Conservation (phyloP, 2,797 vertebrate genomes). For the Coregonus suidteri region DNA sequence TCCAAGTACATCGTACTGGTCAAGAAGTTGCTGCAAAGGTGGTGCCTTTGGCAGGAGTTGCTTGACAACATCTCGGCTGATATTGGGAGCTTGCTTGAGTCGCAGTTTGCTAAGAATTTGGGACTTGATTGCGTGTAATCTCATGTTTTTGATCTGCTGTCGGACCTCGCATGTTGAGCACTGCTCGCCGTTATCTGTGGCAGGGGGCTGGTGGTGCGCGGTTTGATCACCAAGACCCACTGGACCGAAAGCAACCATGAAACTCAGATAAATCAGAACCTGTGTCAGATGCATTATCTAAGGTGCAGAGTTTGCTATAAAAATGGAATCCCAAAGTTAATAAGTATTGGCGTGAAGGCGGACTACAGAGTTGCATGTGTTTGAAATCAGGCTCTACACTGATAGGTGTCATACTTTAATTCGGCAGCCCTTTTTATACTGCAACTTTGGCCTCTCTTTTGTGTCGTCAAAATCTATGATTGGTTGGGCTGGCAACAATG, state of each 20-base stretch:
- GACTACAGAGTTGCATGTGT: slow-evolving; percentile 42
- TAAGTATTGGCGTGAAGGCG: slow-evolving; percentile 36
- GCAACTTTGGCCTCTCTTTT: slow-evolving; percentile 88
- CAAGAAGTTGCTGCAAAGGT: slow-evolving; percentile 94
- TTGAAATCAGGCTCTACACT: slow-evolving; percentile 79
- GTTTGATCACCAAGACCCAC: slow-evolving; percentile 83
- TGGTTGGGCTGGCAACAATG: slow-evolving; percentile 95
- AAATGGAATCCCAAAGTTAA: slow-evolving; percentile 33
- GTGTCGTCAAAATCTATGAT: slow-evolving; percentile 92
- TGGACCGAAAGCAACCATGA: slow-evolving; percentile 83
- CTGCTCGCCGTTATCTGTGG: slow-evolving; percentile 80
- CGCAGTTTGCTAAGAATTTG: slow-evolving; percentile 98
- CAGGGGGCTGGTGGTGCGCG: slow-evolving; percentile 73
- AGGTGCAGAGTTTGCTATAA: slow-evolving; percentile 51
- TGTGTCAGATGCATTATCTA: slow-evolving; percentile 84
- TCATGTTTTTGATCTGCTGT: slow-evolving; percentile 92
- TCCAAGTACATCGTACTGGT: slow-evolving; percentile 95
- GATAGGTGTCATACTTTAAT: slow-evolving; percentile 88
- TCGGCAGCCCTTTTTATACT: slow-evolving; percentile 96
- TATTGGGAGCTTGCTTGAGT: slow-evolving; percentile 95
- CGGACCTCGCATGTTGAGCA: slow-evolving; percentile 92
- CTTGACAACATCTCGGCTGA: slow-evolving; percentile 92
- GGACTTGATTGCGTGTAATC: slow-evolving; percentile 94
- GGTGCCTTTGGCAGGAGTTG: slow-evolving; percentile 96
- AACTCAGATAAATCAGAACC: slow-evolving; percentile 79